Percentiles rank a stretch among this genome's conserved stretches.
Conservation (phyloP, 2,888 invertebrate genomes). For the Meiosimyza platycephala region DNA sequence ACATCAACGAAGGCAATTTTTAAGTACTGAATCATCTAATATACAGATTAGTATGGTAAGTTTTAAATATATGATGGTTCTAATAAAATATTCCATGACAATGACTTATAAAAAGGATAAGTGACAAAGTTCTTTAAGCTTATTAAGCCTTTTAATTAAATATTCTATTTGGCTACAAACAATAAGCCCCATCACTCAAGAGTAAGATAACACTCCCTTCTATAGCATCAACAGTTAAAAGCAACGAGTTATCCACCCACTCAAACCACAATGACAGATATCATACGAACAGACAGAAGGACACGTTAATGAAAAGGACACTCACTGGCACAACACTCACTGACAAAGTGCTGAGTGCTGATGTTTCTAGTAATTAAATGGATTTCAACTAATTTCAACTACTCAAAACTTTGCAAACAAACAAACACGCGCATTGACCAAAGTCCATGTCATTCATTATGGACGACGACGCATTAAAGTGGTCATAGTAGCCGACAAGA, state of each 20-base stretch:
- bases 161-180: neutral
- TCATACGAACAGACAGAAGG: conserved; percentile 17
- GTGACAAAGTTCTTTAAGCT: too few species aligned
- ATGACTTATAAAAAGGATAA: too few species aligned
- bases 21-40: too few species aligned
- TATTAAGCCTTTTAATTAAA: too few species aligned
- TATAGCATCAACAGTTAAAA: neutral
- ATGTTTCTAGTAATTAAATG: conserved; percentile 65
- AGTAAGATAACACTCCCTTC: neutral
- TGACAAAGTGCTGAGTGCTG: conserved; percentile 66
- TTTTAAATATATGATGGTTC: too few species aligned
- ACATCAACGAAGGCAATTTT: too few species aligned
- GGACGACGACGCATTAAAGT: conserved; percentile 33
- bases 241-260: neutral
- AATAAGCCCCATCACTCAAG: neutral
- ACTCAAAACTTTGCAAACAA: neutral
- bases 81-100: too few species aligned
- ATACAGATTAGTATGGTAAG: too few species aligned
- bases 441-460: conserved; percentile 61
- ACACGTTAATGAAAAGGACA: conserved; percentile 55
- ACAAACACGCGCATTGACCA: conserved; percentile 59
- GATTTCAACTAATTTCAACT: conserved; percentile 61
- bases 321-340: conserved; percentile 44
- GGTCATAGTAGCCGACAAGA: neutral
- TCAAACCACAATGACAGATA: neutral